A percentile compares a stretch with the other conserved stretches of the same genome.
Conservation (phyloP, 2,888 invertebrate genomes). For the Stegana nigrithorax region DNA sequence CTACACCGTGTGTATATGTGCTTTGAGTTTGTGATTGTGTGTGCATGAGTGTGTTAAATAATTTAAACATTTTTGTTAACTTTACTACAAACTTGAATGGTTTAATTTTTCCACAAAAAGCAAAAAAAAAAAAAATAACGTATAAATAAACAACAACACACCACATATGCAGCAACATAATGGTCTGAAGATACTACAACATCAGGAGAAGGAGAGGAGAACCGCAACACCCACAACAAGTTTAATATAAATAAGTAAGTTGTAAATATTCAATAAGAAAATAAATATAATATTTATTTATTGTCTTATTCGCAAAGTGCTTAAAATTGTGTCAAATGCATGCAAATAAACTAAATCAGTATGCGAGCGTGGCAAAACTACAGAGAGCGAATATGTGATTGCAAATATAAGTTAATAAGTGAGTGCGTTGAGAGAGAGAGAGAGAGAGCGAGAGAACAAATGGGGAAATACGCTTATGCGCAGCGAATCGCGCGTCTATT, state of each 20-base stretch:
- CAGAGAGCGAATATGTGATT: constrained; percentile 29
- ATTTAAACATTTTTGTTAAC: not conserved
- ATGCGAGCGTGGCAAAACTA: constrained; percentile 23
- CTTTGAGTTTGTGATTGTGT: constrained; percentile 56
- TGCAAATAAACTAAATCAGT: not conserved
- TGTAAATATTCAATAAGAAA: constrained; percentile 23
- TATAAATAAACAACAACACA: not conserved
- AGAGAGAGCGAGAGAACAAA: not conserved
- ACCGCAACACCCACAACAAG: too few species aligned
- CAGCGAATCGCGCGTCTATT: constrained; percentile 52
- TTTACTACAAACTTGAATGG: constrained; percentile 20
- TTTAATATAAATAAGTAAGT: constrained; percentile 30
- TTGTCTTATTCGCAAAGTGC: constrained; percentile 14
- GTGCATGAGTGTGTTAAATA: too few species aligned
- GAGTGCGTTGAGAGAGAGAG: not conserved
- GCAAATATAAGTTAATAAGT: constrained; percentile 36
- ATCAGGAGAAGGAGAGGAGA: too few species aligned
- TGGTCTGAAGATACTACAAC: constrained; percentile 18
- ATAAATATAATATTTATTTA: not conserved
- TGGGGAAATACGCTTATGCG: constrained; percentile 52
- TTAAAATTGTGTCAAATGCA: constrained; percentile 12
- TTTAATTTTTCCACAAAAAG: constrained; percentile 35
- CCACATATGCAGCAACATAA: constrained; percentile 24
- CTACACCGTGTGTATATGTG: constrained; percentile 21
- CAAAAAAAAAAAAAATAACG: constrained; percentile 27